Evolutionary conservation across 1,140 invertebrate genomes (phyloP).

Genomic region (Lepidostoma basale): DNA sequence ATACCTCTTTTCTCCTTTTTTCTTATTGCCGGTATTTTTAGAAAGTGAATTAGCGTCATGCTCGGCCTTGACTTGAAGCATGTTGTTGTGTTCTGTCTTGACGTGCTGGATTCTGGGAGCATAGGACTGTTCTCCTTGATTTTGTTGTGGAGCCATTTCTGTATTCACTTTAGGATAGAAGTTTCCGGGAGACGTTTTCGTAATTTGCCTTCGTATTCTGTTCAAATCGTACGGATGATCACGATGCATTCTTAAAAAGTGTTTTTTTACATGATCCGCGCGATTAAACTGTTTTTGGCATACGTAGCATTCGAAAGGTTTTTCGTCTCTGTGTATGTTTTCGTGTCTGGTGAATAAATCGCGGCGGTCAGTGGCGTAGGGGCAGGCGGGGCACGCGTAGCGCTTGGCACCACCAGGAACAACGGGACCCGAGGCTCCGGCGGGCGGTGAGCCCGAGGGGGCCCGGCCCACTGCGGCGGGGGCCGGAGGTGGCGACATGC

Average conservation of each 20-base stretch:
- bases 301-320: conserved; percentile 91
- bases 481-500: conserved; percentile 47
- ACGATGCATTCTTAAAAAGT: conserved; percentile 88
- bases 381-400: conserved; percentile 84
- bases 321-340: conserved; percentile 93
- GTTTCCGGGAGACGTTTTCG: conserved; percentile 54
- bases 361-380: conserved; percentile 88
- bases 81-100: conserved; percentile 31
- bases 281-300: conserved; percentile 92
- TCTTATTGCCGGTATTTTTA: conserved; percentile 46
- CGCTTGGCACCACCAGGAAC: conserved; percentile 65
- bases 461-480: conserved; percentile 47
- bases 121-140: conserved; percentile 45
- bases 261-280: conserved; percentile 94
- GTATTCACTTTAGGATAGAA: conserved; percentile 47
- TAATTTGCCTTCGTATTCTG: conserved; percentile 69
- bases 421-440: conserved; percentile 72
- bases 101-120: conserved; percentile 39
- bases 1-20: conserved; percentile 69
- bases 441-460: conserved; percentile 46
- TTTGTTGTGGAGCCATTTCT: conserved; percentile 27
- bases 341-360: conserved; percentile 95
- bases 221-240: conserved; percentile 86
- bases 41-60: conserved; percentile 34
- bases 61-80: conserved; percentile 42